A percentile compares a stretch with the other conserved stretches of the same genome.
Conservation (phyloP, 2,888 invertebrate species). For the Cheiracanthium punctorium region DNA sequence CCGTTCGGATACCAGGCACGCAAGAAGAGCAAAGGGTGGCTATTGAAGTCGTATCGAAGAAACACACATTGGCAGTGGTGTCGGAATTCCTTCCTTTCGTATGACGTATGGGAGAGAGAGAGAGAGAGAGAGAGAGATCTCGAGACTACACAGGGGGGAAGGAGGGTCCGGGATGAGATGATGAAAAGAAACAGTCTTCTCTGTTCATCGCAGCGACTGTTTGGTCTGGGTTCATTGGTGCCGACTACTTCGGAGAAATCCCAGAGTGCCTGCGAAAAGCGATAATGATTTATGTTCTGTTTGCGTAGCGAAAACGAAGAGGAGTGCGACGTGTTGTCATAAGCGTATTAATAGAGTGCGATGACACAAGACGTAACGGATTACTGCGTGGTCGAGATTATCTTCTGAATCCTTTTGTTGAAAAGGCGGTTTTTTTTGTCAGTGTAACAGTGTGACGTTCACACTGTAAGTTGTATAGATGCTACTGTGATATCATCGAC, state of each 20-base stretch:
- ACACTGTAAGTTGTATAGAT: too few species aligned
- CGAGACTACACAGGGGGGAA: background rate
- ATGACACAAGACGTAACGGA: too few species aligned
- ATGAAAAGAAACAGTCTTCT: conserved; percentile 8
- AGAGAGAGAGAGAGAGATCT: too few species aligned
- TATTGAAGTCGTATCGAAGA: too few species aligned
- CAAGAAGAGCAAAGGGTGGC: too few species aligned
- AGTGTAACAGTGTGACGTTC: too few species aligned
- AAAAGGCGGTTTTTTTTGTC: too few species aligned
- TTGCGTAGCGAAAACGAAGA: background rate
- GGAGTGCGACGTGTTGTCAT: background rate
- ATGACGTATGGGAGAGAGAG: conserved; percentile 2
- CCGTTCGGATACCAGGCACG: too few species aligned
- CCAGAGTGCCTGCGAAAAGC: background rate
- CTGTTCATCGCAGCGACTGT: background rate
- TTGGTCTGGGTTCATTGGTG: background rate
- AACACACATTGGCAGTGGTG: background rate
- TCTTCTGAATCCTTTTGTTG: too few species aligned
- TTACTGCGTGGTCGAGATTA: too few species aligned
- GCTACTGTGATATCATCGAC: too few species aligned
- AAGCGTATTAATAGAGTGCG: too few species aligned
- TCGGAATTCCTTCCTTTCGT: background rate
- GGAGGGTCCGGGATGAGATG: background rate
- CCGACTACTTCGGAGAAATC: background rate
- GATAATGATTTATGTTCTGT: background rate